Base-by-base conservation (phyloP, 2,797 vertebrate species). In the Hippocampus kuda region DNA sequence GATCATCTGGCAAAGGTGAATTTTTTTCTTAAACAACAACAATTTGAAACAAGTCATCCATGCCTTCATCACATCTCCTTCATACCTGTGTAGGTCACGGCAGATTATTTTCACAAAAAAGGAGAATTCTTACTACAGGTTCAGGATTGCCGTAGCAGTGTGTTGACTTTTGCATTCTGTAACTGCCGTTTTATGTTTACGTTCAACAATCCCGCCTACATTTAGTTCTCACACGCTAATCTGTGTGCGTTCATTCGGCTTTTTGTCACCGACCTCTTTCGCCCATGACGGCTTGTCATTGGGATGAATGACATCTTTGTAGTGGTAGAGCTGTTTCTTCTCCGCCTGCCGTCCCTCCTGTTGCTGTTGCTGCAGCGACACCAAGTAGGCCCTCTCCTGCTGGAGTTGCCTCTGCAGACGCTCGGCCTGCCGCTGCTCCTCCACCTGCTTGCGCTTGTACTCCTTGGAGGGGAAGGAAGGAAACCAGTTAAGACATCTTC, bases 361-460 rank as follows among this genome's bases (percentile, higher is more conserved):
- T 64, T 94, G 83, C 59, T 92, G 91, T 6, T 89, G 89, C 49
- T 93, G 94, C 1, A 98, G 90, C 65, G 95, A 97, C 65, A 95
- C 95, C 80, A 98, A 89, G 81, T 94, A 97, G 83, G 94, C 94
- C 63, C 94, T 72, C 80, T 98, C 97, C 85, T 98, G 94, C 79
- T 98, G 94, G 48, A 98, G 91, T 80, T 98, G 94, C 80, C 94
- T 89, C 88, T 98, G 95, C n/a, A 99, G 88, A 49, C 95, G 88
- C 83, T 99, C 97, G 0, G 95, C 95, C 86, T 99, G 97, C 77
- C 94, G 90, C 87, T 99, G 97, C 83, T 99, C 97, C 88, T 98
- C 95, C 66, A 96, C 60, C 83, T 99, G 95, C 85, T 99, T 99
- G 66, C 95, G 94, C 76, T 99, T 99, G 79, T 99, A 99, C 79